A percentile compares a stretch with the other conserved stretches of the same genome.
Conservation (phyloP, 2,113 vertebrate species). For the Syrrhaptes paradoxus region DNA sequence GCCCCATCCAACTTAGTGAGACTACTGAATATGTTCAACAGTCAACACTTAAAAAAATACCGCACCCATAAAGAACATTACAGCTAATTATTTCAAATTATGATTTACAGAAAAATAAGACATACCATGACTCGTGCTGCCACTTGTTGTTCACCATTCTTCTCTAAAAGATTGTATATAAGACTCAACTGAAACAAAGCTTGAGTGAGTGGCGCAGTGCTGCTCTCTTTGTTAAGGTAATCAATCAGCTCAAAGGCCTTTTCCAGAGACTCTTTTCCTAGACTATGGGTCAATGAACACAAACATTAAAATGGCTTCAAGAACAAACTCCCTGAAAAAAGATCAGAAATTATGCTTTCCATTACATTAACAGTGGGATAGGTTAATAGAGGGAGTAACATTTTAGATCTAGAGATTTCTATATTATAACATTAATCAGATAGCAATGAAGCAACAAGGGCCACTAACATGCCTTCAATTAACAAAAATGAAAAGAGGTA, state of each 20-base stretch:
- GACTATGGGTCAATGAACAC: constrained; percentile 58
- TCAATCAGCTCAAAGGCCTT: constrained; percentile 81
- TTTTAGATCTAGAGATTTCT: background rate
- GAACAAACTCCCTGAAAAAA: background rate
- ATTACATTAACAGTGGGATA: background rate
- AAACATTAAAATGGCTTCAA: background rate
- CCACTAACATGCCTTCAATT: background rate
- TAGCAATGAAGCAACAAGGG: background rate
- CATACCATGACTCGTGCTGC: constrained; percentile 81
- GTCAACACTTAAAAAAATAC: background rate
- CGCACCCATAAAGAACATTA: background rate
- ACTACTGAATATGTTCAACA: background rate
- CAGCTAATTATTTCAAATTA: background rate
- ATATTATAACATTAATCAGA: background rate
- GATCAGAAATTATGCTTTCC: background rate
- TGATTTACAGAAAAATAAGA: background rate
- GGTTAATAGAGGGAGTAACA: background rate
- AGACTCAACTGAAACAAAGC: constrained; percentile 81
- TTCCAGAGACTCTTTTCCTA: constrained; percentile 83
- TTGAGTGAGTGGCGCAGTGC: constrained; percentile 83
- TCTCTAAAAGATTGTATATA: constrained; percentile 86
- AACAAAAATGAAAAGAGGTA: background rate
- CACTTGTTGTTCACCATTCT: constrained; percentile 76
- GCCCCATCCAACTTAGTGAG: background rate
- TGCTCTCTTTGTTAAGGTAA: constrained; percentile 83